These are phyloP conservation scores for Promerops cafer DNA, from an alignment of 2,113 vertebrate genomes.

Conservation along the genomic window DNA sequence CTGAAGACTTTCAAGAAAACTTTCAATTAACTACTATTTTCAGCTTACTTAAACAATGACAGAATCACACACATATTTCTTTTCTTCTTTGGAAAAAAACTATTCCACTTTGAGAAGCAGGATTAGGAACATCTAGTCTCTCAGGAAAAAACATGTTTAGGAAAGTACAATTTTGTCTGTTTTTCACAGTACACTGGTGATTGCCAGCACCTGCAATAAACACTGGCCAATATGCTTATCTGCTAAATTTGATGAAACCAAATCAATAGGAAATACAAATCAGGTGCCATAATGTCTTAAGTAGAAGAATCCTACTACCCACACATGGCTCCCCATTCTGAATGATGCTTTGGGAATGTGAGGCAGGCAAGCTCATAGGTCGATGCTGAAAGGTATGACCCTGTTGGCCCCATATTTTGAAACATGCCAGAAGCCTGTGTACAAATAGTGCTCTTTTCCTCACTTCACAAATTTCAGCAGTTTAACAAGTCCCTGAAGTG, in stretches of 20 bases:
- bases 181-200: neutral
- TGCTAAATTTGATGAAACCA: neutral
- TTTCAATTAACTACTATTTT: neutral
- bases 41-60: neutral
- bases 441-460: conserved; percentile 16
- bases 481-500: conserved; percentile 63
- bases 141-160: neutral
- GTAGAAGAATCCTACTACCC: neutral
- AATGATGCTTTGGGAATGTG: conserved; percentile 39
- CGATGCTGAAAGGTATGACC: conserved; percentile 42
- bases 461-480: conserved; percentile 18
- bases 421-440: conserved; percentile 52
- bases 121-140: neutral
- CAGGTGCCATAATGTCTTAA: conserved; percentile 34
- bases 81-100: neutral
- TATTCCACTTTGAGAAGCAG: neutral
- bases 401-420: conserved; percentile 49
- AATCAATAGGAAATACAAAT: conserved; percentile 25
- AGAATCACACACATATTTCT: neutral
- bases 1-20: neutral
- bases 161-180: neutral
- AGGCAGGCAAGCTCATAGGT: neutral
- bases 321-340: neutral
- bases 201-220: neutral
- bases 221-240: neutral